These are phyloP conservation scores for Watsonalla cultraria DNA, from an alignment of 2,888 invertebrate genomes.

Conservation along the genomic window DNA sequence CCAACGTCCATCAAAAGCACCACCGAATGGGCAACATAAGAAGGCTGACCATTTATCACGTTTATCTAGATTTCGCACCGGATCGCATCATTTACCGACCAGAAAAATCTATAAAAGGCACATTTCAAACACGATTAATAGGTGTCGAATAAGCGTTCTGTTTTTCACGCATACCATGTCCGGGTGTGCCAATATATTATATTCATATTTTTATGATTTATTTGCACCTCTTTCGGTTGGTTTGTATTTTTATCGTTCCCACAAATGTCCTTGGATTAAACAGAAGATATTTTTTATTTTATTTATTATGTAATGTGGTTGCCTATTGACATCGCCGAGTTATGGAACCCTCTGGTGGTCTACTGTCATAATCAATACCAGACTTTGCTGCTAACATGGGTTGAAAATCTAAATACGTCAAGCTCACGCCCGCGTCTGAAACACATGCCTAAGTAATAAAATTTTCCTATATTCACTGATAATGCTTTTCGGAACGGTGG, in stretches of 20 bases:
- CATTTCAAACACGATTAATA: constrained; percentile 44
- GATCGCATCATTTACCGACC: constrained; percentile 52
- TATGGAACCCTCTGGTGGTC: too few relatives aligned
- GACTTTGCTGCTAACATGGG: too few relatives aligned
- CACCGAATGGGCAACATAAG: constrained; percentile 47
- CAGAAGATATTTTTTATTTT: too few relatives aligned
- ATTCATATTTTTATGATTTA: constrained; percentile 10
- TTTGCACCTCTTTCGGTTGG: constrained; percentile 1
- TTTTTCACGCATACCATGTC: constrained; percentile 17
- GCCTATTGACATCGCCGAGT: too few relatives aligned
- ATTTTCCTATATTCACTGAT: too few relatives aligned
- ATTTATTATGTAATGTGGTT: too few relatives aligned
- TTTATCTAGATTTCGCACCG: constrained; percentile 59
- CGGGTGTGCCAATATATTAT: constrained; percentile 2
- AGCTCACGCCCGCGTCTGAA: too few relatives aligned
- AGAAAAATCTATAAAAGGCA: constrained; percentile 47
- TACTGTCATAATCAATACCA: too few relatives aligned
- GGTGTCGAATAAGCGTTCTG: constrained; percentile 21
- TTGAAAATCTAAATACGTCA: too few relatives aligned
- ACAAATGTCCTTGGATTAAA: too few relatives aligned
- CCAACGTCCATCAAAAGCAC: constrained; percentile 45
- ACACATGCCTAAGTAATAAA: too few relatives aligned
- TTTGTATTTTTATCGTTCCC: constrained; percentile 5
- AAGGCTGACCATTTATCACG: constrained; percentile 57
- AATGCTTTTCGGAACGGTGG: too few relatives aligned